These are phyloP conservation scores for Dromaius novaehollandiae DNA, from an alignment of 2,113 vertebrate genomes.

Conservation along the genomic window DNA sequence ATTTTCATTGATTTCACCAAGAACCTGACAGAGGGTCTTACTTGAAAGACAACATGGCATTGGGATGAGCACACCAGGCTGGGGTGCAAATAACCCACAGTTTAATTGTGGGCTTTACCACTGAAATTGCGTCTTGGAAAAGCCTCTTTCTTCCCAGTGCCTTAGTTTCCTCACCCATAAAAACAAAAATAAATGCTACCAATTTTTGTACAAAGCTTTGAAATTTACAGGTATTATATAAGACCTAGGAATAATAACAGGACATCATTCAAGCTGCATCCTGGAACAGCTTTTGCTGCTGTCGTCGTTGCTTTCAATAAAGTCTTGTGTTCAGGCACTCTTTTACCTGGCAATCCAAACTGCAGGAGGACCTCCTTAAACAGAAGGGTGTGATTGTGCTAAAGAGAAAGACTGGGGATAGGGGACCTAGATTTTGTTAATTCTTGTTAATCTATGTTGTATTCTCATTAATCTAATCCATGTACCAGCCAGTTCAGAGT, in stretches of 20 bases:
- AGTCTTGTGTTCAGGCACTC: neutral
- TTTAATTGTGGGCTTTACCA: neutral
- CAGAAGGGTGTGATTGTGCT: neutral
- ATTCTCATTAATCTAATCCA: neutral
- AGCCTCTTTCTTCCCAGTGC: neutral
- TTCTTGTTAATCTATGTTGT: neutral
- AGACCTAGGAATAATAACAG: neutral
- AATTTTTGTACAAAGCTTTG: neutral
- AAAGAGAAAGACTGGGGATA: neutral
- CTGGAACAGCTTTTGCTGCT: neutral
- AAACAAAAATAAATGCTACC: neutral
- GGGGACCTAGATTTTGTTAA: neutral
- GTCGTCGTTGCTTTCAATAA: neutral
- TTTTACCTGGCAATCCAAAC: accelerated
- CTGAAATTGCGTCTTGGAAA: neutral
- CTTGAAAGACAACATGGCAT: neutral
- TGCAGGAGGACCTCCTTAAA: neutral
- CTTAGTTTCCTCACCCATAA: neutral
- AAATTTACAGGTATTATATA: neutral
- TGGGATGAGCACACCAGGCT: neutral
- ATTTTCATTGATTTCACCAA: neutral
- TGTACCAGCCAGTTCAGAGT: accelerated
- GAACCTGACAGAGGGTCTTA: neutral
- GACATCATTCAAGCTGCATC: neutral
- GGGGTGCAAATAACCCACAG: neutral